Evolutionary conservation across 2,113 vertebrate genomes (phyloP), one percentile per base, ranked within the genome.

Genomic region (Ciconia stormi): DNA sequence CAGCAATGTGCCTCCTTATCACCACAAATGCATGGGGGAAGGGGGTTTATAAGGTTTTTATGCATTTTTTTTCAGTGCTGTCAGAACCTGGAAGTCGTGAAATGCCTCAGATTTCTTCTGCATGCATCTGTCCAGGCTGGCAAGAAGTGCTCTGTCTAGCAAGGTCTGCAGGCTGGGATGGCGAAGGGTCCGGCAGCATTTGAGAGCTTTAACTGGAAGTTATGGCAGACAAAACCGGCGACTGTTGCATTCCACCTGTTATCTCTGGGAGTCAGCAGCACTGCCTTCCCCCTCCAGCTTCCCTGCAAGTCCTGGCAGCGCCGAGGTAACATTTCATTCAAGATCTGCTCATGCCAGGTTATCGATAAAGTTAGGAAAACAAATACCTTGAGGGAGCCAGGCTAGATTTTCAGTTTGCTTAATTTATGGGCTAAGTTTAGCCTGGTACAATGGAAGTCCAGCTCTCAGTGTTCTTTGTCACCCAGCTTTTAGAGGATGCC

Each of bases 231-330:
- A 69, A 72, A 84, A 70, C 66, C 34, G 23, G 52, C 3, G 25
- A 32, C 69, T 71, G 52, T 67, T 93, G 89, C 93, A 67, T 94
- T 86, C 96, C 93, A 94, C 91, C 96, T 95, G 93, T 96, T 94
- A 93, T 88, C 93, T 96, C 16, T 23, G 66, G 61, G 18, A 87
- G 30, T 12, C 90, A 71, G 89, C 79, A 63, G 85, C 47, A 8
- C 77, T 78, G 88, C 90, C 82, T 86, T 55, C 77, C 65, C 82
- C 91, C 94, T 82, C 22, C 92, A 87, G 90, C 92, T 61, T 82
- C 77, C 86, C 92, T 38, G 72, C 82, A 76, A 90, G 76, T 12
- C 93, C 80, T 46, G 95, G 90, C 93, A 91, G 89, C 12, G 1
- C 88, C 5, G 1, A 88, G 92, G 76, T 90, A 91, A 82, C 82